Percentiles rank a stretch among this genome's conserved stretches.
Evolutionary conservation across 2,888 invertebrate species (phyloP).

Genomic region (Hemaris fuciformis): DNA sequence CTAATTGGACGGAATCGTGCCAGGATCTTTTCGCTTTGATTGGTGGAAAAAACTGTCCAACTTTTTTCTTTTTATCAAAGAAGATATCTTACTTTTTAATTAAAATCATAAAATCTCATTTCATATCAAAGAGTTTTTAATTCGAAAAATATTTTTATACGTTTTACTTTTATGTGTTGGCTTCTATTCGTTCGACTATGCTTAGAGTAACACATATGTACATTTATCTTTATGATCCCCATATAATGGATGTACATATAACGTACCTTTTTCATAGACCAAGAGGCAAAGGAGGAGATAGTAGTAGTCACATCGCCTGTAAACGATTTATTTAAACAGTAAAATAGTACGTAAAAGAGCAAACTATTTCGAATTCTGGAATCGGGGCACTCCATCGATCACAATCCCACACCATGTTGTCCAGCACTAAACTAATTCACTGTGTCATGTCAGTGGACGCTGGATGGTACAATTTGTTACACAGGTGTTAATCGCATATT

Average conservation of each 20-base stretch:
- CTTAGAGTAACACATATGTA: no score
- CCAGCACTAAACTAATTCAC: constrained; percentile 42
- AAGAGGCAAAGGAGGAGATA: no score
- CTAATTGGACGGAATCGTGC: background rate
- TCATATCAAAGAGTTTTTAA: no score
- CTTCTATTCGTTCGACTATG: no score
- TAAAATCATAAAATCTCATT: no score
- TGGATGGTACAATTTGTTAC: constrained; percentile 18
- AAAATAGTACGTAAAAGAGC: background rate
- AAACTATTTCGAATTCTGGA: constrained; percentile 10
- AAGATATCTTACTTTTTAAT: no score
- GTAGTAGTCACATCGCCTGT: no score
- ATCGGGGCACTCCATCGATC: constrained; percentile 35
- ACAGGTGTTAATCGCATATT: constrained; percentile 4
- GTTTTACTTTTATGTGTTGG: no score
- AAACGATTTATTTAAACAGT: background rate
- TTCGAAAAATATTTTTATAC: no score
- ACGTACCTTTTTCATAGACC: no score
- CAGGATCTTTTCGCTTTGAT: background rate
- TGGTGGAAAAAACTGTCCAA: background rate
- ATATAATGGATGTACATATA: no score
- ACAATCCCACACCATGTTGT: constrained; percentile 32
- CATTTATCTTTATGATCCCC: no score
- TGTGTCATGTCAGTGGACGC: constrained; percentile 33
- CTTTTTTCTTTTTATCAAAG: background rate